Evolutionary conservation across 2,113 vertebrate genomes (phyloP).

Genomic region (Bos javanicus): DNA sequence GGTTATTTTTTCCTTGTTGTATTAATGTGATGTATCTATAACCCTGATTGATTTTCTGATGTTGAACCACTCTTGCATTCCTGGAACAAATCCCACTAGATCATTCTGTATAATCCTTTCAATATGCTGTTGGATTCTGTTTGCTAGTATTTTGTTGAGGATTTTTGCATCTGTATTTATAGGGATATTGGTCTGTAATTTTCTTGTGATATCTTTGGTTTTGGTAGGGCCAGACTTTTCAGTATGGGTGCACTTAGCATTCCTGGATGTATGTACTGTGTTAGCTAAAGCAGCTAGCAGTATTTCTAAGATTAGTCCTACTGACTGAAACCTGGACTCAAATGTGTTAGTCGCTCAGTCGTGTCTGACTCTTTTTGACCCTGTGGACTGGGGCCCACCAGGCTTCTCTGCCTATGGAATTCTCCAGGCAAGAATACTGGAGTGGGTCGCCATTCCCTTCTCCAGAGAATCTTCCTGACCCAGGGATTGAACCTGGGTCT

Average conservation of each 20-base stretch:
- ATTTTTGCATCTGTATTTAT: neutral
- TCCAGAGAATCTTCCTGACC: neutral
- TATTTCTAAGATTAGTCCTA: conserved; percentile 12
- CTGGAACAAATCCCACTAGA: neutral
- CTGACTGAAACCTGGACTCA: neutral
- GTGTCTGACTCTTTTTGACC: neutral
- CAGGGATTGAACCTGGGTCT: neutral
- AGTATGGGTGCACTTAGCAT: neutral
- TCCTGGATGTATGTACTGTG: neutral
- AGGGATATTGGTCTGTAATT: neutral
- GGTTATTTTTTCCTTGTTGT: neutral
- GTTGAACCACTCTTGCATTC: neutral
- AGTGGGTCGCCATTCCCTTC: neutral
- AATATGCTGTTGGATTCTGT: neutral
- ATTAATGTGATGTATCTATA: neutral
- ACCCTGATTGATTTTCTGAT: neutral
- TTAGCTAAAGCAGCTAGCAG: neutral
- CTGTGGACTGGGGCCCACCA: neutral
- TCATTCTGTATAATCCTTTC: neutral
- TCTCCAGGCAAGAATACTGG: neutral
- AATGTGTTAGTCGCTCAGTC: neutral
- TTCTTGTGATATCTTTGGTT: conserved; percentile 22
- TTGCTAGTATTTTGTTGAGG: conserved; percentile 9
- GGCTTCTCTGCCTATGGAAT: neutral
- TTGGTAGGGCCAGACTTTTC: conserved; percentile 2